phyloP scores from a whole-genome alignment of 2,797 vertebrate species.

The Acomys russatus region DNA sequence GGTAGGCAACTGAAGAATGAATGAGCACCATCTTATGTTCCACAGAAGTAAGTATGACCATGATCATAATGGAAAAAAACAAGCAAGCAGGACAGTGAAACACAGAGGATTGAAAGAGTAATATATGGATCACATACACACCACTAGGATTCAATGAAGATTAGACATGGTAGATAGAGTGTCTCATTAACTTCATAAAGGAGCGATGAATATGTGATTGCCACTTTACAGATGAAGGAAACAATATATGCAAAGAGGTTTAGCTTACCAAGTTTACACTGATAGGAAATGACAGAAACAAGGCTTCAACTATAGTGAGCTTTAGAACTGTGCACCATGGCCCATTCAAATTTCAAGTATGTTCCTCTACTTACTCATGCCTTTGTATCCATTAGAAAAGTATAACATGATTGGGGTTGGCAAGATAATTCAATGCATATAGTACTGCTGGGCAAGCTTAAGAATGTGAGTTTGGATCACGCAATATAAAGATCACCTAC shows the following conservation, averaged over 20 bases:
- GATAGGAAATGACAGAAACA: background rate
- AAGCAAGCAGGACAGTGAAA: background rate
- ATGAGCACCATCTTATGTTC: background rate
- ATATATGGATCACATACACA: background rate
- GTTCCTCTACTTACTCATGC: background rate
- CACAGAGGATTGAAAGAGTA: background rate
- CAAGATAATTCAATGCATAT: no score
- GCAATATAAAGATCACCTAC: background rate
- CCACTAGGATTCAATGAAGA: background rate
- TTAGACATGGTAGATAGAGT: background rate
- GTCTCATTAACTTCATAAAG: conserved; percentile 7
- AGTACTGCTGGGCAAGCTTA: background rate
- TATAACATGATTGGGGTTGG: background rate
- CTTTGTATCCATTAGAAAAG: conserved; percentile 16
- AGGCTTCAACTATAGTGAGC: conserved; percentile 5
- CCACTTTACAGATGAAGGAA: conserved; percentile 8
- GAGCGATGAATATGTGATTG: background rate
- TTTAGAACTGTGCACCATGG: background rate
- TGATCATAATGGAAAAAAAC: conserved; percentile 3
- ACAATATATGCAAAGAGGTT: background rate
- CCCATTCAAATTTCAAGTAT: background rate
- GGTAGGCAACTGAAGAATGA: conserved; percentile 13
- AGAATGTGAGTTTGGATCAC: background rate
- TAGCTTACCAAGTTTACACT: background rate
- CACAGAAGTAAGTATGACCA: background rate